phyloP scores from a whole-genome alignment of 1,140 invertebrate genomes.

The Brachionus plicatilis region DNA sequence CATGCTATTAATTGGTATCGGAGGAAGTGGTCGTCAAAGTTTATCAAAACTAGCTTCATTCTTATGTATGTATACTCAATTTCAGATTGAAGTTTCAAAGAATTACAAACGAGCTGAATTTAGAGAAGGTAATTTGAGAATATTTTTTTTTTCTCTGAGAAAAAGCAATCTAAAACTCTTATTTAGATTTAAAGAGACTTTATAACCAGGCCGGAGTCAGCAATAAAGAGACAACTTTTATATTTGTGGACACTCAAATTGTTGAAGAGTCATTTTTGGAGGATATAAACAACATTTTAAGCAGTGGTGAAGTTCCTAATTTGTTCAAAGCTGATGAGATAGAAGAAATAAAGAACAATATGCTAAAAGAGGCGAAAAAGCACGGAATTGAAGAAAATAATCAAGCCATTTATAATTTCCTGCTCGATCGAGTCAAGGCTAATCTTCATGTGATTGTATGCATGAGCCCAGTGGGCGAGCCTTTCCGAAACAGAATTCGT shows the following conservation, averaged over 20 bases:
- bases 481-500: constrained; percentile 67
- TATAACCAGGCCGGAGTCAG: constrained; percentile 69
- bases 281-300: constrained; percentile 56
- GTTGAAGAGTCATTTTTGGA: constrained; percentile 55
- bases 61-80: constrained; percentile 69
- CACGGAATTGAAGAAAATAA: constrained; percentile 61
- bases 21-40: constrained; percentile 57
- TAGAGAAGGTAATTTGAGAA: constrained; percentile 58
- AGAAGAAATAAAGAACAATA: constrained; percentile 63
- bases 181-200: constrained; percentile 67
- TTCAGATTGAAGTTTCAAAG: constrained; percentile 71
- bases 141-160: constrained; percentile 42
- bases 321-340: constrained; percentile 56
- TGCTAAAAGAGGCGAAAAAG: constrained; percentile 64
- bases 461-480: constrained; percentile 76
- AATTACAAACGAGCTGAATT: constrained; percentile 71
- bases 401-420: constrained; percentile 57
- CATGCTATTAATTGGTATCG: constrained; percentile 74
- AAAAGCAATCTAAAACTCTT: constrained; percentile 18
- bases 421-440: constrained; percentile 68
- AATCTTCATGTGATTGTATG: constrained; percentile 76
- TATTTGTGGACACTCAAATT: constrained; percentile 71
- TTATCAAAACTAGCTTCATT: constrained; percentile 52
- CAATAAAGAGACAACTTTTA: constrained; percentile 68
- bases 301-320: constrained; percentile 56